Conservation (phyloP, 92 coral and sea anemone species). For the Plumapathes pennacea region DNA sequence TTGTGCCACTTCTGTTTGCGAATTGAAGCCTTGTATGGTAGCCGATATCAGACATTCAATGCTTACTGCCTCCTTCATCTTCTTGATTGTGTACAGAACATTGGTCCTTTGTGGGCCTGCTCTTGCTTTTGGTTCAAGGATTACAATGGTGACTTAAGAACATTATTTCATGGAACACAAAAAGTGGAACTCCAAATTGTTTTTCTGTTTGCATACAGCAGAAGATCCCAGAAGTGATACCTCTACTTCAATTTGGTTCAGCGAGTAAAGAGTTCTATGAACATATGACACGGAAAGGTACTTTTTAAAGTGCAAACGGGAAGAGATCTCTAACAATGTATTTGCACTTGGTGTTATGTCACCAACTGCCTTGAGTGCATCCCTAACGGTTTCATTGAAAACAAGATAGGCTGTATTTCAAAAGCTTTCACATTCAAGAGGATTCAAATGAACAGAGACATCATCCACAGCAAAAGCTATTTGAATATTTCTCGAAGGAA, state of each 20-base stretch:
- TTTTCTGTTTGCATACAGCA: constrained; percentile 63
- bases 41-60: constrained; percentile 55
- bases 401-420: constrained; percentile 15
- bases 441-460: constrained; percentile 46
- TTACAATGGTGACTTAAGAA: constrained; percentile 52
- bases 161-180: constrained; percentile 59
- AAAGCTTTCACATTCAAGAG: constrained; percentile 33
- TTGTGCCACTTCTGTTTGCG: constrained; percentile 52
- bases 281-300: constrained; percentile 40
- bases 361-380: constrained; percentile 31
- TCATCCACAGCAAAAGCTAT: constrained; percentile 53
- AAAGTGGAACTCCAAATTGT: constrained; percentile 62
- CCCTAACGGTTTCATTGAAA: constrained; percentile 17
- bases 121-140: constrained; percentile 72
- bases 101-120: constrained; percentile 62
- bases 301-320: constrained; percentile 47
- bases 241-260: constrained; percentile 46
- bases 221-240: constrained; percentile 58
- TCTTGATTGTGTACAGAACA: constrained; percentile 42
- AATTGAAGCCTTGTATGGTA: constrained; percentile 57
- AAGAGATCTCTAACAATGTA: constrained; percentile 18
- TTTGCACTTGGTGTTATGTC: constrained; percentile 58
- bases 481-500: constrained; percentile 37
- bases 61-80: constrained; percentile 57
- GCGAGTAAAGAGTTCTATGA: constrained; percentile 49